Base-by-base conservation (phyloP, 2,113 vertebrate species). In the Rhea americana region DNA sequence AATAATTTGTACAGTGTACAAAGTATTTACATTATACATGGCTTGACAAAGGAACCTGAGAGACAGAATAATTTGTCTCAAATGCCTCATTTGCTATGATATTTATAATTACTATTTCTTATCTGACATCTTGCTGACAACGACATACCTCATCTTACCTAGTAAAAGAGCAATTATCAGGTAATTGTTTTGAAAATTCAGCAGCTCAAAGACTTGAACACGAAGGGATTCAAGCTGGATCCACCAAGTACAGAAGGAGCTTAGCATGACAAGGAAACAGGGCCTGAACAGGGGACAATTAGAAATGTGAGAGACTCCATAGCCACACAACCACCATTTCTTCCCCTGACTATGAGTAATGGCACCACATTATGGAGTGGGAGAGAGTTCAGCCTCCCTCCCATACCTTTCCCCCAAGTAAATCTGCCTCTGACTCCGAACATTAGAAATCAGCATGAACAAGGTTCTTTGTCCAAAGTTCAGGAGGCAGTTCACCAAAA, bases 21-120 rank as follows among this genome's bases (percentile, higher is more conserved):
- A 67, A 25, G 17, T 48, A 82, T 13, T 85, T 21, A 50, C 50
- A 28, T 37, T 88, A 68, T 89, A 62, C 15, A 50, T 13, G 45
- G 41, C 81, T 89, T 97, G 56, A 87, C 41, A 85, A 41, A 85
- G 62, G 66, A 70, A 87, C 37, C 37, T 51, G 19, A 59, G 48
- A 93, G 66, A 92, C 7, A 47, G 9, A 83, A 91, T 88, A 63
- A 84, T 74, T 74, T 88, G 35, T 74, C 82, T 93, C 65, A 53
- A 35, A 79, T 30, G 53, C 41, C 45, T 84, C 50, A 77, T 90
- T 95, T 94, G 11, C 55, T 59, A 11, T 51, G 18, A 55, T 85
- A 94, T 81, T 91, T 93, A 73, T 39, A 93, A 91, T 85, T 91
- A 89, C 11, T 91, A 22, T 48, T 41, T 85, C 76, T 91, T 53